These are phyloP conservation scores for Diglossa brunneiventris DNA, from an alignment of 2,113 vertebrate species.

Conservation along the genomic window DNA sequence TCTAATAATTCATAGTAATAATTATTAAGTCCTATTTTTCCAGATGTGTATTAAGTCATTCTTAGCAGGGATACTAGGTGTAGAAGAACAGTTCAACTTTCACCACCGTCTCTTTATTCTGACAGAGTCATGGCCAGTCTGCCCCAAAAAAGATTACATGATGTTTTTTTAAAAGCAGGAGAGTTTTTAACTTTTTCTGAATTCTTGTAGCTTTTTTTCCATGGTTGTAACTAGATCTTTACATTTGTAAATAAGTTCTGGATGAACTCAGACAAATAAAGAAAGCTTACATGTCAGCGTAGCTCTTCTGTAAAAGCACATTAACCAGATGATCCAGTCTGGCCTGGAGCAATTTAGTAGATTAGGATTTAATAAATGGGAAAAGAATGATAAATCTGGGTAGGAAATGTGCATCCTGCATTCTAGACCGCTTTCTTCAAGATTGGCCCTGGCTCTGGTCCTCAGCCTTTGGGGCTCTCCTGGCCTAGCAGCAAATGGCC, in stretches of 20 bases:
- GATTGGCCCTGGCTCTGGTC: neutral
- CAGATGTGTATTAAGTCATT: neutral
- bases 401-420: neutral
- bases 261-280: neutral
- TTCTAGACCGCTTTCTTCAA: neutral
- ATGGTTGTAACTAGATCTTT: neutral
- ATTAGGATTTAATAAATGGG: neutral
- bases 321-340: neutral
- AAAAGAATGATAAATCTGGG: neutral
- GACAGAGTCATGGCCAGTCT: neutral
- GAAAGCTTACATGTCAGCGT: neutral
- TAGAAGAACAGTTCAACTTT: neutral
- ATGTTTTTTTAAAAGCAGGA: neutral
- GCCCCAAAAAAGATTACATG: neutral
- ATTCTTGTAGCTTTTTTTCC: neutral
- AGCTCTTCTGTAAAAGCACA: neutral
- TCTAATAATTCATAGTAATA: neutral
- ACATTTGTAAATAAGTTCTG: neutral
- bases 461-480: neutral
- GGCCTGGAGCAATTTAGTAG: neutral
- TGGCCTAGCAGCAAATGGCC: neutral
- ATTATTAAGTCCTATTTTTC: neutral
- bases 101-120: accelerated
- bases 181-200: neutral
- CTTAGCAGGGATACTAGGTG: neutral